These are phyloP conservation scores for Macrophya annulata DNA, from an alignment of 2,888 invertebrate species.

Conservation along the genomic window DNA sequence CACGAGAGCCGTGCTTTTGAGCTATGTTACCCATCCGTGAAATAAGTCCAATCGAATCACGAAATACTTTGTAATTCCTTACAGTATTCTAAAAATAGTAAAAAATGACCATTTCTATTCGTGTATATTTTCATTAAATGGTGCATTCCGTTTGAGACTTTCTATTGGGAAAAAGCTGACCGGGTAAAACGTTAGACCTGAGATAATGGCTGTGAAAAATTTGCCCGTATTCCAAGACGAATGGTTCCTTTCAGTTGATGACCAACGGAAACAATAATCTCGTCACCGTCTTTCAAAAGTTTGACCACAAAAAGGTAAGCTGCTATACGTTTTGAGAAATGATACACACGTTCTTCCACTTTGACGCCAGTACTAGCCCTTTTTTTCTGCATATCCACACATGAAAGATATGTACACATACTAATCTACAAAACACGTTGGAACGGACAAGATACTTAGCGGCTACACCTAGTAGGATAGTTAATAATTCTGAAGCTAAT, in stretches of 20 bases:
- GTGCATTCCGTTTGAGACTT: neutral
- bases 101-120: neutral
- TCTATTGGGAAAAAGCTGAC: neutral
- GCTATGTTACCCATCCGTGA: conserved; percentile 28
- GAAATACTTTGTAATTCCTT: neutral
- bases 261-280: neutral
- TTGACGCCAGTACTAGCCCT: neutral
- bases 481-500: conserved; percentile 39
- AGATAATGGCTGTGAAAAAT: neutral
- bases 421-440: conserved; percentile 23
- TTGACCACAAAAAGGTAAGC: conserved; percentile 30
- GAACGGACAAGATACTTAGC: conserved; percentile 19
- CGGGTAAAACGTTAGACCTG: neutral
- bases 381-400: neutral
- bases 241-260: neutral
- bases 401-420: neutral
- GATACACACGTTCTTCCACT: conserved; percentile 27
- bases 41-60: conserved; percentile 35
- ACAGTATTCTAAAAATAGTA: neutral
- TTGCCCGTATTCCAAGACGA: neutral
- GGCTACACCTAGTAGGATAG: conserved; percentile 12
- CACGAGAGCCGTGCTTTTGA: neutral
- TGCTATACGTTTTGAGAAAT: conserved; percentile 52
- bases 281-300: conserved; percentile 28
- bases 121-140: neutral